Evolutionary conservation across 1,140 invertebrate species (phyloP), one percentile per base, ranked within the genome.

Genomic region (Drosophila subpulchrella): DNA sequence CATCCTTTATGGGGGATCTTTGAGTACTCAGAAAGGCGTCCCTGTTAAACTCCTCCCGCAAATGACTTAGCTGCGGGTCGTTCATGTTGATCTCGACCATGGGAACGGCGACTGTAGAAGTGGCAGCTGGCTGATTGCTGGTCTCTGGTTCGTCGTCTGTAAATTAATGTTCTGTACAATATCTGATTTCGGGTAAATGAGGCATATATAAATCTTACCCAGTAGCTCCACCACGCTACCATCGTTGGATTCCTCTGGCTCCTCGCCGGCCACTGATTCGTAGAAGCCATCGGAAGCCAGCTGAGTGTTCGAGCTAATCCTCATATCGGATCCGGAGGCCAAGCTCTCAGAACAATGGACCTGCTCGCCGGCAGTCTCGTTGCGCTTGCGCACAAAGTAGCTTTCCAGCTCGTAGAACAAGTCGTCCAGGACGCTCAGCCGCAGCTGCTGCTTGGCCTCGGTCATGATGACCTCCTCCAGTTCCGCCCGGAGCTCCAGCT

Each of bases 31-130:
- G 32, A 11, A 76, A 83, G 20, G 4, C 24, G 0, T 81, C 27
- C 12, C 13, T 50, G 13, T 27, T 48, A 2, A 44, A 36, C 6
- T 88, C 73, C 3, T 89, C 73, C 11, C 76, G 84, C 27, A 88
- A 47, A 32, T 80, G 57, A 11, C 46, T 74, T 7, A 76, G 17
- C 10, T 89, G 76, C 1, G 44, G 1, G 15, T 78, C 70, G 15
- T 60, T 42, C 73, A 88, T 89, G 30, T 89, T 89, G 2, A 88
- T 88, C 47, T 84, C 83, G 3, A 88, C 83, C 83, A 88, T 88
- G 32, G 78, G 38, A n/a, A 72, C 20, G 3, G 83, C 62, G 8
- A 67, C 13, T 17, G 42, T 8, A n/a, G 46, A n/a, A 7, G 50
- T 3, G 4, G 34, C 6, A 24, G 6, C 34, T 12, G 13, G 15